Conservation (phyloP, 2,797 vertebrate genomes). For the Lacerta agilis region DNA sequence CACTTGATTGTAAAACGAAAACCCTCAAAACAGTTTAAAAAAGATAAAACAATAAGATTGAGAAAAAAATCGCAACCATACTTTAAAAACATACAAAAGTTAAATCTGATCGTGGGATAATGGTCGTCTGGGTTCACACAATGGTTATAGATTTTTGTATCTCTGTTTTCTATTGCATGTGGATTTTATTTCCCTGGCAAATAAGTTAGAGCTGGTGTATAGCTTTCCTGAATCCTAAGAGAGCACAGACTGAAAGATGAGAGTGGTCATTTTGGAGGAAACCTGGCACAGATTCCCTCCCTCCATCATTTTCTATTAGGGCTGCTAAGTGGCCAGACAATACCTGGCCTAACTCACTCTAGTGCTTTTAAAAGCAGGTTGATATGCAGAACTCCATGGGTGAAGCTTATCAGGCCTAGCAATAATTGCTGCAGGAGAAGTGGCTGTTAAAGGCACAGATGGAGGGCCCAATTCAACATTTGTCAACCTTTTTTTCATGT, state of each 20-base stretch:
- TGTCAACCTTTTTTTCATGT: not conserved
- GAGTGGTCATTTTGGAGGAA: not conserved
- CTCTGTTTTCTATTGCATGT: not conserved
- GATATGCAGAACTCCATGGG: not conserved
- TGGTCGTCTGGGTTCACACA: not conserved
- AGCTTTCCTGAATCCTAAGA: not conserved
- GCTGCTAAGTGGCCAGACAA: not conserved
- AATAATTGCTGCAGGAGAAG: not conserved
- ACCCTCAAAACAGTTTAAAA: too few relatives aligned
- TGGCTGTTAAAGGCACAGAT: not conserved
- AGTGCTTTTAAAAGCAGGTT: too few relatives aligned
- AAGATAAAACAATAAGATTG: too few relatives aligned
- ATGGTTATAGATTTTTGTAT: not conserved
- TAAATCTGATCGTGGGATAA: not conserved
- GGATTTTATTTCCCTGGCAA: not conserved
- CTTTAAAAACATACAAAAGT: too few relatives aligned
- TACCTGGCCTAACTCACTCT: not conserved
- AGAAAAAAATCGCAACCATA: too few relatives aligned
- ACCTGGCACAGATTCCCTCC: not conserved
- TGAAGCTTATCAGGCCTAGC: not conserved
- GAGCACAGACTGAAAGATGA: not conserved
- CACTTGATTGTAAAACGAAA: too few relatives aligned
- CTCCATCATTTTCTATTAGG: not conserved
- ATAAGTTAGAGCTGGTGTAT: not conserved
- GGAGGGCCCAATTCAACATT: not conserved